Evolutionary conservation across 2,797 vertebrate species (phyloP), one percentile per base, ranked within the genome.

Genomic region (Phoxinus dragarum): DNA sequence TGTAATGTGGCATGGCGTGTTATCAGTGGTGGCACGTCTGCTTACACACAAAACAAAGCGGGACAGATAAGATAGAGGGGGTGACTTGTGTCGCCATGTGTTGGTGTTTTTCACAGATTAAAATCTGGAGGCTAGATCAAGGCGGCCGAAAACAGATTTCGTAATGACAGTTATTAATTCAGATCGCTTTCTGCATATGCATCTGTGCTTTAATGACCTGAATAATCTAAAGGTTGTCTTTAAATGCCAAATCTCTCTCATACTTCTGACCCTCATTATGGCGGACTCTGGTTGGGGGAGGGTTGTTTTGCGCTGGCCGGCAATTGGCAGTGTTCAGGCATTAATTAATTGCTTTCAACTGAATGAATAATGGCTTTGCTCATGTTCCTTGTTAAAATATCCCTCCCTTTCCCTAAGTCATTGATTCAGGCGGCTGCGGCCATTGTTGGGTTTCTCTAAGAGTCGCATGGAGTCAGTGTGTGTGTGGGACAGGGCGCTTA

Each of bases 321-420:
- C 84, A 76, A 67, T 86, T 80, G 86, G 87, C 84, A 74, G 83
- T 74, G 85, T 71, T 75, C 52, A 84, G 84, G 84, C 78, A 86
- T 90, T 90, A 87, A 90, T 90, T 86, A 90, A 88, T 90, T 86
- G 79, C 69, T 40, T 82, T 82, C 10, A 69, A 82, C 87, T 84
- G 87, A 87, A 84, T 88, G 89, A 88, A 84, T 90, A 90, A 90
- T 88, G 84, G 73, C 84, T 81, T 84, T 71, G 77, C 84, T 87
- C 81, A 86, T 86, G 89, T 66, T 86, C n/a, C 68, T 52, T 86
- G 80, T 89, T 85, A 82, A 77, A 85, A 89, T 69, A 85, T 81
- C 81, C 86, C 81, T 82, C 86, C 84, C 81, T 67, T 74, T 88
- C 56, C 34, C 84, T 2, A 38, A 72, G 80, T 82, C 77, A 88